phyloP scores from a whole-genome alignment of 2,888 invertebrate species.

The Xanthorhoe designata region DNA sequence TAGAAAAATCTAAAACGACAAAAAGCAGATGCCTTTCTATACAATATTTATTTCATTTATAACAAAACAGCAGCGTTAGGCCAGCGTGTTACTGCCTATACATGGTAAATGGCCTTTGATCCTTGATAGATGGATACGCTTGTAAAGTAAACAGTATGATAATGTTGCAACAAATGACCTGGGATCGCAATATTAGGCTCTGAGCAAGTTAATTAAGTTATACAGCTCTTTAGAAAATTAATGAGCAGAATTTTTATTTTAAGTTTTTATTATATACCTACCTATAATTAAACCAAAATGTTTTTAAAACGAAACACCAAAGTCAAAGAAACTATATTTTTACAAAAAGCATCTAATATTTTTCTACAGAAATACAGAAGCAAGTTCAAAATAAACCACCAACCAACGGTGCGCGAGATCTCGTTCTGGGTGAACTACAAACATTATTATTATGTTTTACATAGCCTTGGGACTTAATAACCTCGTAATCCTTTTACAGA shows the following conservation, averaged over 20 bases:
- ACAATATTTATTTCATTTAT: conserved; percentile 1
- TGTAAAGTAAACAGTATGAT: conserved; percentile 59
- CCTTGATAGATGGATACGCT: conserved; percentile 63
- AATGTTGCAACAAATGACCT: conserved; percentile 44
- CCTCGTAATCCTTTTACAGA: not conserved
- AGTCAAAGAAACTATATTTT: too few species aligned
- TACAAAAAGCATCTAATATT: too few species aligned
- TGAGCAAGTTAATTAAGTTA: conserved; percentile 1
- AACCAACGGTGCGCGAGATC: too few species aligned
- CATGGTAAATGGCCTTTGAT: conserved; percentile 64
- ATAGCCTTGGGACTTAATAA: too few species aligned
- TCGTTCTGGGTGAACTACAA: too few species aligned
- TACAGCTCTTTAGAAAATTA: not conserved
- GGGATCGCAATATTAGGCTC: conserved; percentile 1
- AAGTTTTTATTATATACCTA: too few species aligned
- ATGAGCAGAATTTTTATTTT: not conserved
- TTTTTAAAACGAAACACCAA: too few species aligned
- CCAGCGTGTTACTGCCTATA: conserved; percentile 50
- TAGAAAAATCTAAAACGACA: too few species aligned
- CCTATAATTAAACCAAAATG: too few species aligned
- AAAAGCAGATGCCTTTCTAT: conserved; percentile 3
- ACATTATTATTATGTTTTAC: too few species aligned
- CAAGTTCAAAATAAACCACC: too few species aligned
- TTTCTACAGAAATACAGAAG: too few species aligned
- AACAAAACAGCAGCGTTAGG: conserved; percentile 56